Percentiles rank a stretch among this genome's conserved stretches.
These are phyloP conservation scores for Eulimnadia texana DNA, from an alignment of 1,140 invertebrate genomes.

Conservation along the genomic window DNA sequence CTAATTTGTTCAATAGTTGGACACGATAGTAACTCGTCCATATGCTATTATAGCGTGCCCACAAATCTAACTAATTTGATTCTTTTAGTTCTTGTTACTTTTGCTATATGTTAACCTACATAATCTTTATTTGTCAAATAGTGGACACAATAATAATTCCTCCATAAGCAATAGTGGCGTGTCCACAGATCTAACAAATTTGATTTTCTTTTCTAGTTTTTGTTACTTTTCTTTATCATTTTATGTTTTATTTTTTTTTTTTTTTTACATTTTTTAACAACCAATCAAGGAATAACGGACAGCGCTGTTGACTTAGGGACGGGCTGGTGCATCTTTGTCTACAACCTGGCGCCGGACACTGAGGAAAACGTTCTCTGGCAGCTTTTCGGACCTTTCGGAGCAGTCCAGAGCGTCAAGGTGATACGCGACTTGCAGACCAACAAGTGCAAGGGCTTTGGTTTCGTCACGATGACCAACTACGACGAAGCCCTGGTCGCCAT, in stretches of 20 bases:
- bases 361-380: conserved; percentile 98
- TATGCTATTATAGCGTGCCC: too few species aligned
- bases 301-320: conserved; percentile 35
- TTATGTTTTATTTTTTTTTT: not conserved
- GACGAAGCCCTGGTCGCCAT: conserved; percentile 96
- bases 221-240: not conserved
- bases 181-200: too few species aligned
- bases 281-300: not conserved
- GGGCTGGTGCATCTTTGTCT: conserved; percentile 97
- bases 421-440: conserved; percentile 94
- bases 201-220: not conserved
- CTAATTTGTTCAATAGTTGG: conserved; percentile 6
- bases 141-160: too few species aligned
- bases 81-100: too few species aligned
- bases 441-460: conserved; percentile 99
- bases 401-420: conserved; percentile 95
- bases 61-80: too few species aligned
- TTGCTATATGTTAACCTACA: too few species aligned
- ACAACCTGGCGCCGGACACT: conserved; percentile 94
- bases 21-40: not conserved
- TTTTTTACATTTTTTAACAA: not conserved
- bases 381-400: conserved; percentile 95
- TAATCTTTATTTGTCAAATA: too few species aligned
- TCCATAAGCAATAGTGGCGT: too few species aligned
- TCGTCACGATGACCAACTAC: conserved; percentile 99